Base-by-base conservation (phyloP, 2,113 vertebrate genomes). In the Asarcornis scutulata region DNA sequence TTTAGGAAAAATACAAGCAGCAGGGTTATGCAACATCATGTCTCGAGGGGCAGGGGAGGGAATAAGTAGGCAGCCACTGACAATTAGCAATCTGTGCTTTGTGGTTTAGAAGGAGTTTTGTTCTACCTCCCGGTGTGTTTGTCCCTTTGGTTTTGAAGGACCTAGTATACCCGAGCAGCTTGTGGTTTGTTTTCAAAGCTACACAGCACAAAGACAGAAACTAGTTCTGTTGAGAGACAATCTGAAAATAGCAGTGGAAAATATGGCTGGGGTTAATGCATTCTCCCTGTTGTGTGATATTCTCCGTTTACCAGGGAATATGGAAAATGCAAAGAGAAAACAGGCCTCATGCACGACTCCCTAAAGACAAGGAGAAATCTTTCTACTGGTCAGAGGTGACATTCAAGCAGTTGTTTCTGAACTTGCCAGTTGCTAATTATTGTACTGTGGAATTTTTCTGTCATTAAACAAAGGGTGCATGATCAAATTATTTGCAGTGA, bases 301-400 rank as follows among this genome's bases (percentile, higher is more conserved):
- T 60, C 46, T 53, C 66, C 71, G 11, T 83, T 91, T 93, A 29
- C 44, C 1, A 5, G 21, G 27, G 21, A 52, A n/a, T 36, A 22
- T n/a, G 44, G n/a, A 9, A 42, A 46, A 7, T 4, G 17, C 9
- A 62, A 56, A 73, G 81, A 64, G 34, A 75, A 82, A 94, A 76
- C 2, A 5, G 9, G 4, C 10, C 0, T 5, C 44, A 5, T 66
- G 32, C 25, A 34, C 4, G 20, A 4, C 22, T 53, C 29, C 22
- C 17, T 62, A 13, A 73, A 91, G 63, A 17, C 23, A 59, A 17
- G 3, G 3, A 62, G n/a, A 59, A n/a, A 21, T 38, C 25, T 84
- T 91, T 60, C 23, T 23, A 0, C 0, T 60, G 34, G 17, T 64
- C 12, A 29, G 23, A 52, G 6, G 27, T 0, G 1, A 20, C 22